Conservation (phyloP, 2,797 vertebrate genomes). For the Lates japonicus region DNA sequence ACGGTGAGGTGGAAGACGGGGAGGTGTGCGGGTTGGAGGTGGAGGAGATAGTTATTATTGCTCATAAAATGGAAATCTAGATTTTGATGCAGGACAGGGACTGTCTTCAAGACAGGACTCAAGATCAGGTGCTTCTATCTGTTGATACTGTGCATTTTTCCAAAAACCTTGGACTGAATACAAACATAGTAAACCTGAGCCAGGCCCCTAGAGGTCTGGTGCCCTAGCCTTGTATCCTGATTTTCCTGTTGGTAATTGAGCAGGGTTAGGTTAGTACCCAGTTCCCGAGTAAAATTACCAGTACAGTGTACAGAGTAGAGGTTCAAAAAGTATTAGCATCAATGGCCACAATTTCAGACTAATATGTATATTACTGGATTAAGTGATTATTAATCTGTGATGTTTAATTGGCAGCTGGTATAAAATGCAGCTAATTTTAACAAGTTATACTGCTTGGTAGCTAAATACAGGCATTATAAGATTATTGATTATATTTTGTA, state of each 20-base stretch:
- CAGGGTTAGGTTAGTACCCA: no score
- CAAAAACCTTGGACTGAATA: background rate
- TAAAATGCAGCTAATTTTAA: no score
- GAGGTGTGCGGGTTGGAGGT: constrained; percentile 80
- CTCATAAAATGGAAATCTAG: no score
- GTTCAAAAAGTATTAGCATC: background rate
- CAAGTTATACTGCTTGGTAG: background rate
- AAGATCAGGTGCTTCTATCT: background rate
- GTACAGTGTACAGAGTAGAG: no score
- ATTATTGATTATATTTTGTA: background rate
- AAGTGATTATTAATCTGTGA: background rate
- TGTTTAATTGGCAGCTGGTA: background rate
- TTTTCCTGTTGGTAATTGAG: background rate
- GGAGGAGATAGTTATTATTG: no score
- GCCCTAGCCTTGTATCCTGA: background rate
- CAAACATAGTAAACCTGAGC: background rate
- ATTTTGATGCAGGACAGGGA: background rate
- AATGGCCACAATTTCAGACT: background rate
- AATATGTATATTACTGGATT: background rate
- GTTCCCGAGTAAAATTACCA: background rate
- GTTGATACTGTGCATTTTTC: background rate
- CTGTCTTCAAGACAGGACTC: background rate
- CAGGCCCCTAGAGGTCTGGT: background rate
- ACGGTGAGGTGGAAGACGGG: constrained; percentile 76
- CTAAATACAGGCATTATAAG: background rate